Evolutionary conservation across 2,888 invertebrate species (phyloP), one percentile per base, ranked within the genome.

Genomic region (Watsonalla binaria): DNA sequence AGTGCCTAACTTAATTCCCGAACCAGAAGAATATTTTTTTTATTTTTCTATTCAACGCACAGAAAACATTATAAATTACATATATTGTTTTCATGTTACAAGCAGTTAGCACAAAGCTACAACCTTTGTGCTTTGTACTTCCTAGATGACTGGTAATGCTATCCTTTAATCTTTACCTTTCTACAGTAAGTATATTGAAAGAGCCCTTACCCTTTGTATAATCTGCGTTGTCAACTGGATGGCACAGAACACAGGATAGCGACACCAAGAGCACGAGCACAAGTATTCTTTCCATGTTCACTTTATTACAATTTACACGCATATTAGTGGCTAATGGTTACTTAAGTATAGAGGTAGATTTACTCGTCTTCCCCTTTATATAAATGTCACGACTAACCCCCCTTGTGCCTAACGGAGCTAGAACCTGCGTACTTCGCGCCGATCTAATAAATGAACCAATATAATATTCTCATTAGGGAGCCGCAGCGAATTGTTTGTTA

Each of bases 391-490:
- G 9, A 7, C 15, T n/a, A 49, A 14, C 37, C 49, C 49, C 37
- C 35, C 8, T 35, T 15, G 8, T 24, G 13, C 45, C 0, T 24
- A 13, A 2, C 13, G 48, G 50, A 51, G 45, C 50, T 51, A 15
- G 45, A 51, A 51, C 24, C 73, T 75, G 76, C 76, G 80, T 63
- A 54, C 45, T 59, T 74, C 60, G 58, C 70, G 62, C 51, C 42
- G 57, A 55, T 66, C 52, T 72, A 70, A 78, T 71, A 54, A 45
- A 52, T 61, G 56, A 56, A 65, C 70, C 78, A 74, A 79, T 76
- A 71, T 65, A 56, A 39, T 45, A 52, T 34, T 46, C 46, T 53
- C 35, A 54, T 65, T 62, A 60, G 39, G 46, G 35, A 33, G 47
- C 35, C 13, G 24, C 8, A 46, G 52, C 53, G 57, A 63, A 63